phyloP scores from a whole-genome alignment of 2,888 invertebrate species.

The Acanthoscelides obtectus region DNA sequence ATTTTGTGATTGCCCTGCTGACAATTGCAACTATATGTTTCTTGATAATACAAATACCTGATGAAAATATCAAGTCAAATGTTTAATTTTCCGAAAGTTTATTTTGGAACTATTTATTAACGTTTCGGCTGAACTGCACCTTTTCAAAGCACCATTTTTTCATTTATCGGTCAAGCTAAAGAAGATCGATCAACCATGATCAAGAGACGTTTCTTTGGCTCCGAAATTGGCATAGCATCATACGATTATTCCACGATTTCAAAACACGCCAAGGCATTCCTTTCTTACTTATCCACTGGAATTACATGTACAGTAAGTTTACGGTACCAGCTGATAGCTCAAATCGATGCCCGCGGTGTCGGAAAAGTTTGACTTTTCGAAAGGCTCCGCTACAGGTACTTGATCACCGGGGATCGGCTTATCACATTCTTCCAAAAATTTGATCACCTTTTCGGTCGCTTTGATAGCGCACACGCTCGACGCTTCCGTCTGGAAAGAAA shows the following conservation, averaged over 20 bases:
- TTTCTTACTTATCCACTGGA: constrained; percentile 4
- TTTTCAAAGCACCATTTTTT: no score
- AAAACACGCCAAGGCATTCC: neutral
- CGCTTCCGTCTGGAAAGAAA: constrained; percentile 66
- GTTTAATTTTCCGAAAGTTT: no score
- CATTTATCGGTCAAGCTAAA: no score
- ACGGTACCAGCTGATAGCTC: constrained; percentile 38
- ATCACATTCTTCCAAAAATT: constrained; percentile 78
- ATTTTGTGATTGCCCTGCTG: no score
- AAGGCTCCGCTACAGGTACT: constrained; percentile 7
- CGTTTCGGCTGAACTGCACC: no score
- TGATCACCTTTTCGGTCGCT: constrained; percentile 80
- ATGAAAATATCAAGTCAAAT: no score
- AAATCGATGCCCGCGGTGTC: constrained; percentile 36
- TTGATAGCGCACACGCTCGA: constrained; percentile 82
- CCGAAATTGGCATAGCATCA: neutral
- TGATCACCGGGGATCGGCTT: constrained; percentile 37
- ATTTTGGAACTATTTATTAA: no score
- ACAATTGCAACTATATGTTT: no score
- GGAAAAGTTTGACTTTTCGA: constrained; percentile 27
- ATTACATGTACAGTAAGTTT: constrained; percentile 13
- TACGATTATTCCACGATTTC: neutral
- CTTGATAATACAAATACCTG: no score
- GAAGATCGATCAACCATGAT: no score
- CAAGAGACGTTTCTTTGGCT: no score